Conservation (phyloP, 2,797 vertebrate species). For the Australoheros facetus region DNA sequence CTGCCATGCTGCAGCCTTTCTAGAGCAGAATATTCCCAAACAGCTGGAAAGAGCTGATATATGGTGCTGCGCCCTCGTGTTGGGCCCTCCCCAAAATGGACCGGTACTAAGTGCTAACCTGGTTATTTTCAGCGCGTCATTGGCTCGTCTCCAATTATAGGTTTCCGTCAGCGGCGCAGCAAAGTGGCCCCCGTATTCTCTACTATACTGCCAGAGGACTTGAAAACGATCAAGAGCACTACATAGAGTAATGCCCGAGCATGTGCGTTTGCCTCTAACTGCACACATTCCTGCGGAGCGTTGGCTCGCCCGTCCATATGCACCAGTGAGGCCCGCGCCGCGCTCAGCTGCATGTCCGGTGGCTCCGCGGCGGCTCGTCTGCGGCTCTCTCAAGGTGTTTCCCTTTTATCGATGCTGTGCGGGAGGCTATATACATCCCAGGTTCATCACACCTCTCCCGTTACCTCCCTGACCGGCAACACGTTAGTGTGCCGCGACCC, state of each 20-base stretch:
- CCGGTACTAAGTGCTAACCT: conserved; percentile 78
- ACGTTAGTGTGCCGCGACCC: conserved; percentile 62
- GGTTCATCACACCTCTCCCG: conserved; percentile 69
- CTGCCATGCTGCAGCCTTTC: conserved; percentile 56
- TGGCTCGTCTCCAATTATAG: conserved; percentile 71
- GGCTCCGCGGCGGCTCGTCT: conserved; percentile 38
- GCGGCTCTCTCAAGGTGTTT: conserved; percentile 66
- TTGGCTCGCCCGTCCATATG: conserved; percentile 36
- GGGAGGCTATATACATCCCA: conserved; percentile 51
- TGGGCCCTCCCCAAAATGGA: conserved; percentile 82
- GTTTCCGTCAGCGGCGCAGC: conserved; percentile 57
- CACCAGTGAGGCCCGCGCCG: conserved; percentile 9
- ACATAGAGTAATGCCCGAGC: conserved; percentile 46
- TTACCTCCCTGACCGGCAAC: conserved; percentile 46
- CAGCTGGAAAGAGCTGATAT: conserved; percentile 78
- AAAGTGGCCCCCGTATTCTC: conserved; percentile 33
- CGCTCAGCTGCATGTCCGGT: conserved; percentile 19
- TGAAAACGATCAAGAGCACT: conserved; percentile 21
- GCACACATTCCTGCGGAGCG: conserved; percentile 64
- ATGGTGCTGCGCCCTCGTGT: conserved; percentile 73
- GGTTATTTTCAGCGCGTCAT: conserved; percentile 81
- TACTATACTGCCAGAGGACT: conserved; percentile 48
- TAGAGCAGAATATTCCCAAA: conserved; percentile 73
- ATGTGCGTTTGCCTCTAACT: conserved; percentile 40
- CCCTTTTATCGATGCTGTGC: conserved; percentile 59